Base-by-base conservation (phyloP, 2,888 invertebrate genomes). In the Megalurothrips usitatus region DNA sequence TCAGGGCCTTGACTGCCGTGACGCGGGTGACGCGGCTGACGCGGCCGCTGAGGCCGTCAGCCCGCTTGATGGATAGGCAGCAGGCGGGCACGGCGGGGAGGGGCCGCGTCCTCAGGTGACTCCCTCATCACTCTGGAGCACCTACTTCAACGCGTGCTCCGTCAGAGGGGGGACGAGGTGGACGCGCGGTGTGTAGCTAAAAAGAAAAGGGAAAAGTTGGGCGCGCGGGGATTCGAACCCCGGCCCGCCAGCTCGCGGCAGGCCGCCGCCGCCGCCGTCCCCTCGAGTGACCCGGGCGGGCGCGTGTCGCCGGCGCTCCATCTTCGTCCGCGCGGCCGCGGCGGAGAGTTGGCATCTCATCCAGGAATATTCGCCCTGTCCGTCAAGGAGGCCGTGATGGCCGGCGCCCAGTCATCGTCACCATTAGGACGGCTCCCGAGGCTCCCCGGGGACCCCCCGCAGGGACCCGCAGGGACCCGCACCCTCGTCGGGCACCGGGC, bases 51-150 rank as follows among this genome's bases (percentile, higher is more conserved):
- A 58, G 68, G 11, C 23, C 68, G 68, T 75, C 68, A 75, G 23
- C 68, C 6, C 68, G 68, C 26, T 75, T 75, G 68, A 75, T 75
- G 68, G 68, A 75, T 75, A 75, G 68, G 68, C 26, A 75, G 68
- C 68, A 58, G 58, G 58, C 58, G 68, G 68, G 68, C 23, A 23
- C 9, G 68, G 68, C 68, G 68, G 23, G 68, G 68, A n/a, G 9
- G 10, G 26, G 68, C 23, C 58, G 26, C 0, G 68, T 26, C 68
- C 68, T 75, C 68, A 75, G 68, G 68, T 75, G 68, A 75, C 68
- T 75, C 26, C 68, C 23, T 43, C 34, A 43, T 43, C 68, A 12
- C 12, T 19, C 58, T 58, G 58, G 17, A 17, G 58, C 19, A 58
- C 58, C 58, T 58, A 19, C 19, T 58, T 43, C 34, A 43, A 43